Base-by-base conservation (phyloP, 2,113 vertebrate genomes). In the Empidonax traillii region DNA sequence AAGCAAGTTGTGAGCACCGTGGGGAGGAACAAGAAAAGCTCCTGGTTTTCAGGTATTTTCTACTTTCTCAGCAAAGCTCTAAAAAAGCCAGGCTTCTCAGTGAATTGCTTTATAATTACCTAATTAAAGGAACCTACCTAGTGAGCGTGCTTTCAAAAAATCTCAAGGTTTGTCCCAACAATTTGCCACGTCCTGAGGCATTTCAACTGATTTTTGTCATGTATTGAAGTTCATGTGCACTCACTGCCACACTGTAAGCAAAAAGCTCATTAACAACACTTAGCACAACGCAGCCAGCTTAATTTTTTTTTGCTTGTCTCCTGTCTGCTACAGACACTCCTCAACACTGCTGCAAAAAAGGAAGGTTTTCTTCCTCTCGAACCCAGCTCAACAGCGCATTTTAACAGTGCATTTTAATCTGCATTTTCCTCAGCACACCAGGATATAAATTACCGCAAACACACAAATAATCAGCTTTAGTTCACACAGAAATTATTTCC, bases 241-340 rank as follows among this genome's bases (percentile, higher is more conserved):
- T 95, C 89, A 5, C 95, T 33, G 75, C 20, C 67, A 55, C 31
- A 82, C 22, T 14, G 41, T 24, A 91, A 94, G 96, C 85, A 95
- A 94, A 96, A 96, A 95, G 89, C 94, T 95, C 87, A 96, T 87
- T 84, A 96, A 92, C 56, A 80, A 33, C 75, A 65, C 61, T 83
- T 37, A 30, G 80, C 73, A 63, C 68, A 91, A 95, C 77, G 80
- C 78, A 85, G 62, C 65, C 68, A 53, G 44, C 52, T 77, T 81
- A n/a, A 14, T 43, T 53, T 71, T 75, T 66, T 66, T 66, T 61
- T 25, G 27, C 61, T 17, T 41, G 5, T 55, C 20, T 63, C 23
- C n/a, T 7, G n/a, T 9, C 52, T 43, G 6, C 27, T 89, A 5
- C 35, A 80, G 65, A 30, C 28, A 33, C 28, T 12, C 30, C 71